phyloP scores from a whole-genome alignment of 2,797 vertebrate species.

The Sciurus carolinensis region DNA sequence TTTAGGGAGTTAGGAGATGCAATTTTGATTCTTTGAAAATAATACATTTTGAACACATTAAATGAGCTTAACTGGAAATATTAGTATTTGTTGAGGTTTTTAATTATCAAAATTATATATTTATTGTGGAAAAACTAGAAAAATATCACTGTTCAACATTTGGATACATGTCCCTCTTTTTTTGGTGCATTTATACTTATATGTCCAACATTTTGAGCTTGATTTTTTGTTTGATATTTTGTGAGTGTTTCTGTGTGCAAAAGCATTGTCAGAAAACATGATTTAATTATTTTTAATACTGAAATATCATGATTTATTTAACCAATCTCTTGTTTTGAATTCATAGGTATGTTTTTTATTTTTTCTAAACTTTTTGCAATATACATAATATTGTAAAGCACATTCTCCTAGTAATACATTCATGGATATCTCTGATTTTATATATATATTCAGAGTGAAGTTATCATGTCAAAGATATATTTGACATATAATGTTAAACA shows the following conservation, averaged over 20 bases:
- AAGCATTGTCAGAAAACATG: not conserved
- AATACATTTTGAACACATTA: not conserved
- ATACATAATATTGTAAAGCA: not conserved
- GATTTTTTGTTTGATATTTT: conserved; percentile 12
- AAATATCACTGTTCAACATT: not conserved
- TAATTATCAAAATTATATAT: not conserved
- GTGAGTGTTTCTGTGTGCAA: not conserved
- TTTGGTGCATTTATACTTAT: not conserved
- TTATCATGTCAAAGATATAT: not conserved
- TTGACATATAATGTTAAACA: not conserved
- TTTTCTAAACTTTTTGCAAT: not conserved
- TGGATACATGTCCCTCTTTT: not conserved
- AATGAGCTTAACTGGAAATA: not conserved
- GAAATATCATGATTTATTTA: not conserved
- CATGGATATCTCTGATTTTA: not conserved
- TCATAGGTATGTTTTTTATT: not conserved
- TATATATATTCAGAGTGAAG: not conserved
- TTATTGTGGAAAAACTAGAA: not conserved
- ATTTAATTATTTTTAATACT: not conserved
- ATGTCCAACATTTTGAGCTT: not conserved
- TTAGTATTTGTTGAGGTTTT: not conserved
- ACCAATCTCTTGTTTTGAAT: not conserved
- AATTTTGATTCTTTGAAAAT: not conserved
- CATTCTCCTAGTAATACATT: not conserved
- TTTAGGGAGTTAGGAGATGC: not conserved